Evolutionary conservation across 2,797 vertebrate species (phyloP), one percentile per base, ranked within the genome.

Genomic region (Myripristis jacobus): DNA sequence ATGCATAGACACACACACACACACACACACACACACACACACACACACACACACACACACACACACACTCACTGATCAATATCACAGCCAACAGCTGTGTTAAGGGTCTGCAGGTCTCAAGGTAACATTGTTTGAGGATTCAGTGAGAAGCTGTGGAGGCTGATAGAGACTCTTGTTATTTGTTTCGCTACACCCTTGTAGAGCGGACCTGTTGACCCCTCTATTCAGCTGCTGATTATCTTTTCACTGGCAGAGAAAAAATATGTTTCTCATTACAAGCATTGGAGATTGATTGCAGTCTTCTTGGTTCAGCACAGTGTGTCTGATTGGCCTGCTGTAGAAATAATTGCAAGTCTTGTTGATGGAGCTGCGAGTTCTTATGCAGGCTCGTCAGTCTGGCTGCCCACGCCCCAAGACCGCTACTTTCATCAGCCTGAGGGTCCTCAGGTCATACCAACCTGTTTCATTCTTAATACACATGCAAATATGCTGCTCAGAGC

Each of bases 221-320:
- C 61, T 59, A 70, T 80, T 88, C 82, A 62, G 84, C 77, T 64
- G 60, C 82, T 90, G 90, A 92, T 92, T 90, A 89, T 89, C 88
- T 90, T 89, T 90, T 87, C 88, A 46, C 77, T 66, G 79, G 80
- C 83, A 63, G 78, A 84, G 77, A 65, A 77, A 31, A 88, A 91
- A 91, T 90, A 87, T 91, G 87, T 88, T 89, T 90, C 88, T 91
- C 89, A 91, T 92, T 91, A 88, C 75, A 46, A 77, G 80, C 77
- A 75, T 73, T 69, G 85, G 76, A 87, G 81, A 90, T 90, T 92
- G 88, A 92, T 91, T 88, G 84, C 76, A 13, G 79, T 75, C 77
- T 80, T 68, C 77, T 74, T 82, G 74, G 81, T 59, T 73, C 62
- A 10, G 70, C 27, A 19, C 76, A 18, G 66, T 66, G 85, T 77